Evolutionary conservation across 2,888 invertebrate genomes (phyloP).

Genomic region (Sminthurides aquaticus): DNA sequence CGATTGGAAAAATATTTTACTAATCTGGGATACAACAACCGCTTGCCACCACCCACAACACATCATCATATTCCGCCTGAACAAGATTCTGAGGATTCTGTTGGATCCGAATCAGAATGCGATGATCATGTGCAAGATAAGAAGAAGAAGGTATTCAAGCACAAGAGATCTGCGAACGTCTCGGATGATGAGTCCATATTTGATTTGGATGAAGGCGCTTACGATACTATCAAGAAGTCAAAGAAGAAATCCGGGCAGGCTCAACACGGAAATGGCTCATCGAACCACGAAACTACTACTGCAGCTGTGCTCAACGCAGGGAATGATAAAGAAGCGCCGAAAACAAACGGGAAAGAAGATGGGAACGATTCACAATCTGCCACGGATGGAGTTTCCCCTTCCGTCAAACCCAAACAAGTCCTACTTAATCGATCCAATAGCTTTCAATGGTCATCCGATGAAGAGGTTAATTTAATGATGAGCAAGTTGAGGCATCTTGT

Average conservation of each 20-base stretch:
- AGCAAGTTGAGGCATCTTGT: constrained; percentile 87
- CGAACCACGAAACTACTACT: neutral
- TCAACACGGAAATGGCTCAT: neutral
- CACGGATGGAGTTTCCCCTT: neutral
- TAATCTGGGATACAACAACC: constrained; percentile 39
- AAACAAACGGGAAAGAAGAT: neutral
- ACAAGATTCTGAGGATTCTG: constrained; percentile 35
- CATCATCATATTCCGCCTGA: constrained; percentile 18
- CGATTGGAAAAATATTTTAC: constrained; percentile 83
- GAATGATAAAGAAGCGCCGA: neutral
- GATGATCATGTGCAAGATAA: constrained; percentile 38
- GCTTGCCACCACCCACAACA: constrained; percentile 24
- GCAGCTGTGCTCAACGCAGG: neutral
- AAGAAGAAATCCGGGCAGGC: constrained; percentile 16
- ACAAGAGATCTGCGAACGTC: constrained; percentile 37
- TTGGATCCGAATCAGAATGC: constrained; percentile 41
- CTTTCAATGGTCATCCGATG: constrained; percentile 81
- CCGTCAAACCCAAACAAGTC: constrained; percentile 13
- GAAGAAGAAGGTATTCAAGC: constrained; percentile 40
- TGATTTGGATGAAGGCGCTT: constrained; percentile 39
- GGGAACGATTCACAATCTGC: neutral
- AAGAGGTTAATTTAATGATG: constrained; percentile 92
- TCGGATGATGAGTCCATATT: constrained; percentile 41
- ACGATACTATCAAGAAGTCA: constrained; percentile 43
- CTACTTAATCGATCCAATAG: constrained; percentile 35